Evolutionary conservation across 2,113 vertebrate genomes (phyloP).

Genomic region (Axis porcinus): DNA sequence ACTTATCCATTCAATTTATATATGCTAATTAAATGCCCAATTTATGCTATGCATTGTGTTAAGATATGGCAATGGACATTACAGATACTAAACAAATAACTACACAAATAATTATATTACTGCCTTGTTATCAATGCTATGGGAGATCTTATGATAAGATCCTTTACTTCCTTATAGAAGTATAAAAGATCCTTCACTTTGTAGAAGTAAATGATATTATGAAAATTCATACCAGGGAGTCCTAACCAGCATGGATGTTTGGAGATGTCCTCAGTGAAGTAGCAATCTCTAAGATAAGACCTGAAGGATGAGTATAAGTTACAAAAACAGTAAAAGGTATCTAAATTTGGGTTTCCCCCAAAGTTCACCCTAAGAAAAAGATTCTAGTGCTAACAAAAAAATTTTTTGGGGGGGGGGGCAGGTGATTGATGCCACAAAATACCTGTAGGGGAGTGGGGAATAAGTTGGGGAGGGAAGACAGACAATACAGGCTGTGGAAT

Average conservation of each 20-base stretch:
- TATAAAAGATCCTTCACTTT: not conserved
- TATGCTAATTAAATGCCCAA: not conserved
- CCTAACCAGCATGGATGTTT: not conserved
- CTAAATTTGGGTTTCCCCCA: not conserved
- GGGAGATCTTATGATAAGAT: not conserved
- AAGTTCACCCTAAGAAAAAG: not conserved
- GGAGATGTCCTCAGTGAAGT: not conserved
- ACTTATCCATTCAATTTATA: not conserved
- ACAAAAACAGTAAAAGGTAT: not conserved
- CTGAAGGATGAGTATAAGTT: not conserved
- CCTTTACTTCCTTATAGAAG: not conserved
- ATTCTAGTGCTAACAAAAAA: not conserved
- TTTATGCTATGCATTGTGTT: not conserved
- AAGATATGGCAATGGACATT: not conserved
- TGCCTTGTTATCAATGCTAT: not conserved
- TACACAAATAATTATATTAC: not conserved
- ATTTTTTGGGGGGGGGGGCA: not conserved
- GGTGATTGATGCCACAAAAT: not conserved
- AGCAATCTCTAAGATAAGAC: not conserved
- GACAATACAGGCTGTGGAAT: not conserved
- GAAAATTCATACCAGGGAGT: not conserved
- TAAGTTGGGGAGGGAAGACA: not conserved
- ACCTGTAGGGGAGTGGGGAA: not conserved
- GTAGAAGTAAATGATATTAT: not conserved
- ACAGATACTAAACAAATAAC: not conserved